Base-by-base conservation (phyloP, 1,140 invertebrate species). In the Plectrocnemia conspersa region DNA sequence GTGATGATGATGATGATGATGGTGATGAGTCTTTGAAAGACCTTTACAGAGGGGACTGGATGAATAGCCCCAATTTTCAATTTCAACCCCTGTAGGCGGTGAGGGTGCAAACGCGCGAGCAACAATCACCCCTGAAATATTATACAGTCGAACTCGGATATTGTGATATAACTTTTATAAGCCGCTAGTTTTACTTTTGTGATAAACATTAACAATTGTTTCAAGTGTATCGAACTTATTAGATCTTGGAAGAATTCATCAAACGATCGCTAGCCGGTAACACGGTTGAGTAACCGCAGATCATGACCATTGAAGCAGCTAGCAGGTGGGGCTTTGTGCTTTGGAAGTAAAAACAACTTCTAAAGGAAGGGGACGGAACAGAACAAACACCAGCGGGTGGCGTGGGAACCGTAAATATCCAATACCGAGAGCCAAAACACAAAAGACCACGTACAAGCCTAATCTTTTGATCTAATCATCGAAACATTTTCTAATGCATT, bases 11-110 rank as follows among this genome's bases (percentile, higher is more conserved):
- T 44, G 41, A 47, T 18, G n/a, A 29, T 29, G 36, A 41, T 41
- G 44, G 47, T 47, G 42, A 47, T 55, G 22, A n/a, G 42, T 35
- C 27, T 55, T 48, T 55, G 44, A 46, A 19, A 13, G 42, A 23
- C 44, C 35, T 35, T 35, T 40, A 24, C 45, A 27, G 15, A 32
- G 56, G 40, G 56, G 35, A 21, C 18, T 47, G 19, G 19, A 52
- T 58, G 56, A 58, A 59, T 59, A 54, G 56, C 38, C 45, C 52
- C 56, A 59, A 59, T 59, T 59, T 59, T 59, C 56, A 54, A 59
- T 59, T 54, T 47, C 46, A 25, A n/a, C 38, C 56, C 35, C 46
- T 18, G 22, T 33, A 44, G 36, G n/a, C 13, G 23, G 45, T 41
- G 41, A 35, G 45, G 23, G 25, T 24, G 32, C 38, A 50, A 50